phyloP scores from a whole-genome alignment of 1,140 invertebrate genomes.

The Drosophila pseudoobscura region DNA sequence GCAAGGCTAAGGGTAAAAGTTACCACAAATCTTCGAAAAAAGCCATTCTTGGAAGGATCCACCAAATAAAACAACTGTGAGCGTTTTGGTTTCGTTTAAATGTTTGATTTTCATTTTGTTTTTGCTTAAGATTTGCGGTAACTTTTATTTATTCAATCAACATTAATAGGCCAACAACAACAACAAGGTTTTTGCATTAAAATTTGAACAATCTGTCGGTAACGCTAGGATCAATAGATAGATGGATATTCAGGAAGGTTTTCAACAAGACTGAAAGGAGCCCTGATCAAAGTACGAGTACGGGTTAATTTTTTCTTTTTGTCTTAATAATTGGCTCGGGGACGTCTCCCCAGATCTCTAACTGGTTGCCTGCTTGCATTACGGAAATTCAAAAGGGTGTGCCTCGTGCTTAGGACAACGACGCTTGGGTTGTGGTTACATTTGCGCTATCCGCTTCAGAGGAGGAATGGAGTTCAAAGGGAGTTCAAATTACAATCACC shows the following conservation, averaged over 20 bases:
- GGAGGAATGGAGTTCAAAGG: conserved; percentile 37
- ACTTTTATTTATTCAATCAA: conserved; percentile 82
- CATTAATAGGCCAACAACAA: conserved; percentile 73
- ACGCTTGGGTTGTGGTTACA: conserved; percentile 71
- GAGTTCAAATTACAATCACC: conserved; percentile 44
- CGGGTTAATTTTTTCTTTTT: conserved; percentile 12
- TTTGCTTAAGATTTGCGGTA: conserved; percentile 81
- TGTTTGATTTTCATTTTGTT: conserved; percentile 24
- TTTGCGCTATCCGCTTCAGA: conserved; percentile 76
- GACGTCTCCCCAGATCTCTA: not conserved
- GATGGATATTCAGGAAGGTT: conserved; percentile 24
- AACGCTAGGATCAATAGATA: conserved; percentile 43
- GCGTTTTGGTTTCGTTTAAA: conserved; percentile 48
- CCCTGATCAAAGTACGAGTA: conserved; percentile 42
- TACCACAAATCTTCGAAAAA: conserved; percentile 75
- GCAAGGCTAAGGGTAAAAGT: conserved; percentile 35
- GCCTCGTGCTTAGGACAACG: conserved; percentile 48
- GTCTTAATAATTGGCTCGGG: conserved; percentile 7
- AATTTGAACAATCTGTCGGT: conserved; percentile 70
- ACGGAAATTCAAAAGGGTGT: conserved; percentile 33
- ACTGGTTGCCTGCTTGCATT: conserved; percentile 31
- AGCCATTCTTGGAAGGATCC: conserved; percentile 12
- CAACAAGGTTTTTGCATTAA: conserved; percentile 60
- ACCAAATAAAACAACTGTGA: conserved; percentile 72
- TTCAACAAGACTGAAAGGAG: conserved; percentile 38